Conservation (phyloP, 2,797 vertebrate genomes). For the Platalea minor region DNA sequence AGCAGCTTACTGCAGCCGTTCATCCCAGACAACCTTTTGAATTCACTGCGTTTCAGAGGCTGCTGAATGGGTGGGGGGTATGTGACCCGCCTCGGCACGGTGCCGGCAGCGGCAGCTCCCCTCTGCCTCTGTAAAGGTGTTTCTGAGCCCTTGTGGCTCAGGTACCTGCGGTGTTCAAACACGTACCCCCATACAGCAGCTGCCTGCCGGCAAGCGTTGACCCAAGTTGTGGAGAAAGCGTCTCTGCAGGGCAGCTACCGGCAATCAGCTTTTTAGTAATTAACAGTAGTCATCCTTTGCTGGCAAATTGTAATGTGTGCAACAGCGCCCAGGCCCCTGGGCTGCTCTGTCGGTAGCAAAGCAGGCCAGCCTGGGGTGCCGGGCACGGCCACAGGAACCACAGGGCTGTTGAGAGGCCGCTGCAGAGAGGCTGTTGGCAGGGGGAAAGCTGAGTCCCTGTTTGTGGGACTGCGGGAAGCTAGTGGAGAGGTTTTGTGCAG, state of each 20-base stretch:
- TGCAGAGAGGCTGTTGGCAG: background rate
- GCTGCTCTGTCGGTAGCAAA: too few species aligned
- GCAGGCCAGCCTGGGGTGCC: too few species aligned
- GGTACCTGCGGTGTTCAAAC: background rate
- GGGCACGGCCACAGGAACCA: background rate
- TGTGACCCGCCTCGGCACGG: fast-evolving
- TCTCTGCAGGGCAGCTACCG: background rate
- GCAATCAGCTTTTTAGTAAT: background rate
- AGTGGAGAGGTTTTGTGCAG: background rate
- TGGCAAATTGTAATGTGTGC: background rate
- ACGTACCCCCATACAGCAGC: too few species aligned
- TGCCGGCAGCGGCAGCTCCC: background rate
- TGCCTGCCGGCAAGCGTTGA: background rate
- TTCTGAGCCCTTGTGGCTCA: background rate
- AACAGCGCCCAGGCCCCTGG: too few species aligned
- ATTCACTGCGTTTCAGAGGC: background rate
- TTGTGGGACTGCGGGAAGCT: background rate
- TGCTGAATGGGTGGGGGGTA: background rate
- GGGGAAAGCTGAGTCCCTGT: background rate
- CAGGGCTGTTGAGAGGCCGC: background rate
- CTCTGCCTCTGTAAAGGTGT: background rate
- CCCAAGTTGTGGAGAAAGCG: background rate
- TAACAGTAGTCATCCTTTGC: background rate
- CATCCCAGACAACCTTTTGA: background rate
- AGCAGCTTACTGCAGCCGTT: background rate